Evolutionary conservation across 2,113 vertebrate genomes (phyloP).

Genomic region (Cepphus grylle): DNA sequence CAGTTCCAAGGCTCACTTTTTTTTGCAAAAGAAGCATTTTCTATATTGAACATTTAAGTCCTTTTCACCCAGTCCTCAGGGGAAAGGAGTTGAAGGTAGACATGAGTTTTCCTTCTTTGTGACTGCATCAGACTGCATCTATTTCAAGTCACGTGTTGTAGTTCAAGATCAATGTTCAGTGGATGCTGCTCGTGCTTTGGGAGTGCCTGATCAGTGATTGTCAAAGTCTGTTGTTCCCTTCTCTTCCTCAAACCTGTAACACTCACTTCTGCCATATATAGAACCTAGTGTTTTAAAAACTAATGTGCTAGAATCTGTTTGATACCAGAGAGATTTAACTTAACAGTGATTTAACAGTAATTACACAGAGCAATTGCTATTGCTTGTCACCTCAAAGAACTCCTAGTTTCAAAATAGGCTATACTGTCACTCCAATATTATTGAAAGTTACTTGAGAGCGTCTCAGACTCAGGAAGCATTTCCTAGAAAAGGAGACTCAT

Average conservation of each 20-base stretch:
- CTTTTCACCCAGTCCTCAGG: background rate
- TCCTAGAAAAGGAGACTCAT: background rate
- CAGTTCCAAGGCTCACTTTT: background rate
- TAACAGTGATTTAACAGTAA: background rate
- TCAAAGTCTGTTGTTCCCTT: background rate
- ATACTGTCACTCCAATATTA: background rate
- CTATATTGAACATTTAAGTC: background rate
- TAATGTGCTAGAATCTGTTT: background rate
- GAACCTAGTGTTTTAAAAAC: background rate
- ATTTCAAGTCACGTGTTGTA: background rate
- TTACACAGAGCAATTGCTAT: background rate
- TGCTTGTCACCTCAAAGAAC: background rate
- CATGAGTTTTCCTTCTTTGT: background rate
- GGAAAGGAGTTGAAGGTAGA: background rate
- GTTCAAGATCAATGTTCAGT: background rate
- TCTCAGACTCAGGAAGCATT: background rate
- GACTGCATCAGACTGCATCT: background rate
- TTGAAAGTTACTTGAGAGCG: background rate
- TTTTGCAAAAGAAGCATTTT: background rate
- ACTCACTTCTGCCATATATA: background rate
- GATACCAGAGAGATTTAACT: background rate
- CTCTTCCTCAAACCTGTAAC: background rate
- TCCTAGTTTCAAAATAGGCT: background rate
- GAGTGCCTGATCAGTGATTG: rapidly evolving
- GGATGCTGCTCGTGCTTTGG: background rate